These are phyloP conservation scores for Sebastes elongatus DNA, from an alignment of 2,797 vertebrate species.

Conservation along the genomic window DNA sequence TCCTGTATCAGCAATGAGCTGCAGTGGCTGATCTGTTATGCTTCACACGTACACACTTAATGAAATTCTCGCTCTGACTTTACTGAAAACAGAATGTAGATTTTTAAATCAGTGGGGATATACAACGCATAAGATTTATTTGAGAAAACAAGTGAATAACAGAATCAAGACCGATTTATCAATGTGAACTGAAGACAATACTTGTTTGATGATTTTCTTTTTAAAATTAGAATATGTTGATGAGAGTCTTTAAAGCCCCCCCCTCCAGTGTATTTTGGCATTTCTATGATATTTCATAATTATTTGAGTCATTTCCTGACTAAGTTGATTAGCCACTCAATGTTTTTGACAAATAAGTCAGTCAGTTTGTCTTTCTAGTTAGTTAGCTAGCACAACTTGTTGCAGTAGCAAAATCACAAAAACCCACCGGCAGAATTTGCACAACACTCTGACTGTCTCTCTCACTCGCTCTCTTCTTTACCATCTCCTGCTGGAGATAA, in stretches of 20 bases:
- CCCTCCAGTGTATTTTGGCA: not conserved
- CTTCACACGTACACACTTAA: not conserved
- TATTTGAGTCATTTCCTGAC: too few species aligned
- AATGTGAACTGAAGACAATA: not conserved
- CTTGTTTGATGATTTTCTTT: constrained; percentile 2
- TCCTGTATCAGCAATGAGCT: not conserved
- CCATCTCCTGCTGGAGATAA: too few species aligned
- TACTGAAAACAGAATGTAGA: not conserved
- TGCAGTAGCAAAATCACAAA: too few species aligned
- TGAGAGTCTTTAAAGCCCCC: not conserved
- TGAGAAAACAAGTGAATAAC: not conserved
- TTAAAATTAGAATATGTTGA: not conserved
- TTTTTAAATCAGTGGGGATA: not conserved
- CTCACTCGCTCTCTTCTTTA: too few species aligned
- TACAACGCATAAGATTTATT: not conserved
- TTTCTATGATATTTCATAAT: not conserved
- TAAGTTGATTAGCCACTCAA: too few species aligned
- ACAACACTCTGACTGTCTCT: too few species aligned
- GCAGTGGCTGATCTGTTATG: not conserved
- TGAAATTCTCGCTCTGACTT: not conserved
- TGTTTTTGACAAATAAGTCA: too few species aligned
- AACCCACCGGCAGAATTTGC: too few species aligned
- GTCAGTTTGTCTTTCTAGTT: too few species aligned
- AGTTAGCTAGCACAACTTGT: too few species aligned
- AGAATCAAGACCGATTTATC: not conserved